Conservation (phyloP, 2,888 invertebrate species). For the Enoplolaimus lenunculus region DNA sequence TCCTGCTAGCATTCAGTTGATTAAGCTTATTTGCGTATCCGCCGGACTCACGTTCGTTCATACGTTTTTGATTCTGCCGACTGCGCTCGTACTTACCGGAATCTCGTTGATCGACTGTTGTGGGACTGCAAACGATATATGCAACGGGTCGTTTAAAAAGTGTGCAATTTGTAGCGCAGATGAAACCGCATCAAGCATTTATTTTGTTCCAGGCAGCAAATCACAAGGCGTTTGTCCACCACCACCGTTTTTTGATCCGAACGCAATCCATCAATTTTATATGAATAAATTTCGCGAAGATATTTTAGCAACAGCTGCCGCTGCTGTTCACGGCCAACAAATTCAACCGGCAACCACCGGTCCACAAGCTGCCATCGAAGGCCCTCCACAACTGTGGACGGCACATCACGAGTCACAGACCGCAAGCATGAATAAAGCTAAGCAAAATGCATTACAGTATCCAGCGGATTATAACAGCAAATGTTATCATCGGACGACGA, state of each 20-base stretch:
- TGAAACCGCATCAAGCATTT: slow-evolving; percentile 32
- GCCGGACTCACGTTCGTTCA: background rate
- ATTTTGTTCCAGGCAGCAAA: slow-evolving; percentile 28
- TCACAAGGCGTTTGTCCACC: no score
- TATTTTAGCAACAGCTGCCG: background rate
- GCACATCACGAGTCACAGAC: no score
- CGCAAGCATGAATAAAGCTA: no score
- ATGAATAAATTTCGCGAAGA: slow-evolving; percentile 19
- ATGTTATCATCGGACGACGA: no score
- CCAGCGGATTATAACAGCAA: no score
- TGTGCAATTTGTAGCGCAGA: slow-evolving; percentile 26
- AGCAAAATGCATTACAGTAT: no score
- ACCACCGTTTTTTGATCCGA: background rate
- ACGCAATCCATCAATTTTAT: slow-evolving; percentile 17
- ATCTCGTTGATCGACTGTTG: background rate
- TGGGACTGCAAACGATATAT: background rate
- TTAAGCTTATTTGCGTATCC: background rate
- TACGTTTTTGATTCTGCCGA: background rate
- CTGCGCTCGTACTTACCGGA: background rate
- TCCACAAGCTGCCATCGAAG: no score
- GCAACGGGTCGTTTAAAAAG: background rate
- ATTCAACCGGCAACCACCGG: no score
- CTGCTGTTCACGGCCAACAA: no score
- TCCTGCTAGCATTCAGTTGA: background rate
- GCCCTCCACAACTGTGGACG: no score